Percentiles rank a stretch among this genome's conserved stretches.
Evolutionary conservation across 2,888 invertebrate species (phyloP).

Genomic region (Cephus spinipes): DNA sequence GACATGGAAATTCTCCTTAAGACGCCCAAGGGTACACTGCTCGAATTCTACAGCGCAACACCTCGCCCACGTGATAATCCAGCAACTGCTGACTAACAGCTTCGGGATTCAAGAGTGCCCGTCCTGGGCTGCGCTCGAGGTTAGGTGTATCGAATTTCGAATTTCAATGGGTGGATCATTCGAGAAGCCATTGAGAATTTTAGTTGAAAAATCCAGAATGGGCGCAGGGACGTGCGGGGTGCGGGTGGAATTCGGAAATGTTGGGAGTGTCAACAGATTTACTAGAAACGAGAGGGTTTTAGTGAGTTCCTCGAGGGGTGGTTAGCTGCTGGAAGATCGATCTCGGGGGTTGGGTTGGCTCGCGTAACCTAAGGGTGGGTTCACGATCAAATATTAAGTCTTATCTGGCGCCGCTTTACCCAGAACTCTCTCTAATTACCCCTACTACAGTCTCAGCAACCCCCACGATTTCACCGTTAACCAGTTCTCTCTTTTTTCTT

Average conservation of each 20-base stretch:
- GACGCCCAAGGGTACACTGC: neutral
- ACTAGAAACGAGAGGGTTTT: constrained; percentile 31
- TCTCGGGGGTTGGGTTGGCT: constrained; percentile 40
- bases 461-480: no score
- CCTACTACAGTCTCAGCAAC: neutral
- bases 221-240: neutral
- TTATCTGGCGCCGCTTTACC: constrained; percentile 63
- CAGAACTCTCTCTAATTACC: constrained; percentile 39
- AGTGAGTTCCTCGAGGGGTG: constrained; percentile 11
- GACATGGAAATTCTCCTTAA: constrained; percentile 58
- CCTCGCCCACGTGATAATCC: neutral
- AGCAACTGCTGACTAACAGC: no score
- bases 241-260: constrained; percentile 45
- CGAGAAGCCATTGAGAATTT: constrained; percentile 11
- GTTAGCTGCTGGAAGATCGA: constrained; percentile 35
- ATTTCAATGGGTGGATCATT: no score
- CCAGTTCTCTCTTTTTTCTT: constrained; percentile 21
- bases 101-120: no score
- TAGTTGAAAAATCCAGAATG: constrained; percentile 5
- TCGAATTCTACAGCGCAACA: neutral
- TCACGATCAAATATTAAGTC: constrained; percentile 65
- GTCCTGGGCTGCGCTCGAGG: no score
- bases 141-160: no score
- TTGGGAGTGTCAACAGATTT: constrained; percentile 58
- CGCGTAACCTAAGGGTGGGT: constrained; percentile 55